Evolutionary conservation across 2,113 vertebrate species (phyloP), one percentile per base, ranked within the genome.

Genomic region (Bubo bubo): DNA sequence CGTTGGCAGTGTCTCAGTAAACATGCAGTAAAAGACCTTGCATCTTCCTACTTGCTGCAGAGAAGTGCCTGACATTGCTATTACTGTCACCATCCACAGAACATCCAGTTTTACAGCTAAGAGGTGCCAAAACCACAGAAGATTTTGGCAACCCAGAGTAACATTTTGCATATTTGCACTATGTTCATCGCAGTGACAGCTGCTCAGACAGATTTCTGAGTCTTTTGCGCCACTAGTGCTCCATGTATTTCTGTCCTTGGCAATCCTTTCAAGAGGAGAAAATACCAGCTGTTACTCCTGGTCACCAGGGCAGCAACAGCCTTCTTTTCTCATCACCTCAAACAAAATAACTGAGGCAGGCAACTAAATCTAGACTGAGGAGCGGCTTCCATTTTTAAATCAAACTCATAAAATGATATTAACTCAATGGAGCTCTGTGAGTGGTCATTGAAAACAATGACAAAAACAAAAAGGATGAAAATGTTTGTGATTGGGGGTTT

Each of bases 281-380:
- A 97, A 97, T 97, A 93, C 97, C 98, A 98, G 97, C 97, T 98
- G 98, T 96, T 97, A 91, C 79, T 97, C 87, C 93, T 96, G 96
- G 96, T 63, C 93, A 95, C 79, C 50, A 74, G 75, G 68, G 58
- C 79, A 91, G 59, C 83, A 88, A 41, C 67, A 92, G 60, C 70
- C 93, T 93, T 94, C 82, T 88, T 88, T 95, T 71, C 63, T 68
- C 71, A n/a, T 77, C 63, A 27, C 72, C 60, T 53, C 84, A 13
- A 80, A 89, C 95, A 85, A 95, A 95, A 96, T 75, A 74, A 85
- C 86, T 92, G 66, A 95, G 45, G 39, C 77, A 87, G 30, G 70
- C 92, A 88, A 19, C 79, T 71, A 74, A 92, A 64, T 79, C 64
- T 59, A 75, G 59, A 37, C 75, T 90, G 45, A 70, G 73, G 39